phyloP scores from a whole-genome alignment of 2,113 vertebrate genomes.

The Silurus glanis region DNA sequence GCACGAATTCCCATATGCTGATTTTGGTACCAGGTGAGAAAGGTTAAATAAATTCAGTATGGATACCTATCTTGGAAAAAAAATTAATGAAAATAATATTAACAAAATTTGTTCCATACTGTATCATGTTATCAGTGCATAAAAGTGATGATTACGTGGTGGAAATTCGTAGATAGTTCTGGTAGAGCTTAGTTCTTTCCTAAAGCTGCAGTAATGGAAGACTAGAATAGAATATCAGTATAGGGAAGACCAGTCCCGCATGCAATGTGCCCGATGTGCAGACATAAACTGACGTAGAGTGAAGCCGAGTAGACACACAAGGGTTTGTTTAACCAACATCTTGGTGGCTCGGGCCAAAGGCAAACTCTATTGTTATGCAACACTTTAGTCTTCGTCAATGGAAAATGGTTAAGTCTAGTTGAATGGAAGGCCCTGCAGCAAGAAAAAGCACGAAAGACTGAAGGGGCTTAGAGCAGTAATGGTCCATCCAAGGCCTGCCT shows the following conservation, averaged over 20 bases:
- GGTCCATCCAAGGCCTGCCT: slow-evolving; percentile 59
- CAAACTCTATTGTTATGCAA: slow-evolving; percentile 70
- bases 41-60: not conserved
- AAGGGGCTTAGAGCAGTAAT: slow-evolving; percentile 64
- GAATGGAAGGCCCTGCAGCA: slow-evolving; percentile 56
- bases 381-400: slow-evolving; percentile 66
- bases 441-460: slow-evolving; percentile 53
- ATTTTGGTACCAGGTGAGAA: not conserved
- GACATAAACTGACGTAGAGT: slow-evolving; percentile 49
- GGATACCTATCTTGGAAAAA: not conserved
- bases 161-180: not conserved
- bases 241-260: not conserved
- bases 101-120: not conserved
- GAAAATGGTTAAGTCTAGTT: slow-evolving; percentile 48
- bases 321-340: slow-evolving; percentile 71
- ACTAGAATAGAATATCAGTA: no score
- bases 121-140: not conserved
- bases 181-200: not conserved
- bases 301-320: slow-evolving; percentile 51
- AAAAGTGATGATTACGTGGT: not conserved
- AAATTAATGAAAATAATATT: not conserved
- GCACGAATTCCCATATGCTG: not conserved
- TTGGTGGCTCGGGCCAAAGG: slow-evolving; percentile 56
- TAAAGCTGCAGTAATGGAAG: not conserved
- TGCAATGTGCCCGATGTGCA: not conserved